A percentile compares a stretch with the other conserved stretches of the same genome.
Conservation (phyloP, 2,797 vertebrate genomes). For the Onychomys leucogaster region DNA sequence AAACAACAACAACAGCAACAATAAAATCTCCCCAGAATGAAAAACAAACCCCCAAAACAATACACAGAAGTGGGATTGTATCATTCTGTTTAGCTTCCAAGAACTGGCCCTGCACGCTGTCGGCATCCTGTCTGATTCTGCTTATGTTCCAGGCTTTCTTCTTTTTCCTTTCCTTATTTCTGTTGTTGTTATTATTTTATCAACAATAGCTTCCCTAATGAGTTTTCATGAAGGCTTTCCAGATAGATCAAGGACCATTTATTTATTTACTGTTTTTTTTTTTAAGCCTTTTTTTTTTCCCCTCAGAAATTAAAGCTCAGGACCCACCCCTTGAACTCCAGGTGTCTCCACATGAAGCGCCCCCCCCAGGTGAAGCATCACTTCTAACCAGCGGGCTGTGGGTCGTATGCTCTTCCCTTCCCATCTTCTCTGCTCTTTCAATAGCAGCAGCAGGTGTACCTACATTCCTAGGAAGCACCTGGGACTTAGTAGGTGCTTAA, state of each 20-base stretch:
- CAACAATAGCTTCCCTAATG: neutral
- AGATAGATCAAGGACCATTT: neutral
- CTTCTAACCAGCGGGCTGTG: neutral
- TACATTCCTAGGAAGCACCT: neutral
- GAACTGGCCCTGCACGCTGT: neutral
- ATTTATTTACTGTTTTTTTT: neutral
- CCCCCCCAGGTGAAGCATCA: accelerated
- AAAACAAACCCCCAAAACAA: too few species aligned
- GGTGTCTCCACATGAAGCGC: accelerated
- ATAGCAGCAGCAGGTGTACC: neutral
- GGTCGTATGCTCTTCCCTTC: too few species aligned
- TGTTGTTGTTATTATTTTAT: neutral
- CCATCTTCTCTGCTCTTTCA: neutral
- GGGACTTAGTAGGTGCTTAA: neutral
- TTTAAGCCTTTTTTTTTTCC: neutral
- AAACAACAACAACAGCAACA: neutral
- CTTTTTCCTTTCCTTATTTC: neutral
- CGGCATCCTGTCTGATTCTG: neutral
- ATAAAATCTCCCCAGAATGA: neutral
- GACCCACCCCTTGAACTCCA: neutral
- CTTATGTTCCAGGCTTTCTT: neutral
- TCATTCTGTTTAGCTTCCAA: neutral
- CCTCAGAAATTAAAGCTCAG: neutral
- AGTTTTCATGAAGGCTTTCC: neutral
- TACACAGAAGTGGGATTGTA: accelerated